These are phyloP conservation scores for Capra hircus DNA, from an alignment of 2,113 vertebrate genomes.

Conservation along the genomic window DNA sequence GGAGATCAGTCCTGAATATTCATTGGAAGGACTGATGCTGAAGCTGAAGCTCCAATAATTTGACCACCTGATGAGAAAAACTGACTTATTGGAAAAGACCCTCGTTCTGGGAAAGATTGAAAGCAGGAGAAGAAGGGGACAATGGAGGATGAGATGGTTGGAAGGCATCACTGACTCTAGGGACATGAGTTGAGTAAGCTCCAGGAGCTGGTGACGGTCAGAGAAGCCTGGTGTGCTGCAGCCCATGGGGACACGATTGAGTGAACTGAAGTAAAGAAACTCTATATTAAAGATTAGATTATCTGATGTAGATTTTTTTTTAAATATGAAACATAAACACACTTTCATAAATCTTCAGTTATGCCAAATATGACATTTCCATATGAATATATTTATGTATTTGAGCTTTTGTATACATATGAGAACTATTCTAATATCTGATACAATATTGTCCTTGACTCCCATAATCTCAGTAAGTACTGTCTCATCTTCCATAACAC, in stretches of 20 bases:
- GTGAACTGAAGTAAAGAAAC: background rate
- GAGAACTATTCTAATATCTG: background rate
- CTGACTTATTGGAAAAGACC: background rate
- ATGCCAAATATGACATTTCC: background rate
- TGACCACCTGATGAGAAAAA: background rate
- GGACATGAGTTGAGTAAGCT: background rate
- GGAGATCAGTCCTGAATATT: background rate
- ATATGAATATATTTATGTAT: background rate
- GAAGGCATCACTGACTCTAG: background rate
- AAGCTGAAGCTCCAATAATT: background rate
- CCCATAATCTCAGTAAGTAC: background rate
- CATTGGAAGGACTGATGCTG: background rate
- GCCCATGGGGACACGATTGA: rapidly evolving
- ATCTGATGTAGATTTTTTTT: background rate
- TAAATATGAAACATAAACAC: background rate
- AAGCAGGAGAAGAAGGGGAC: background rate
- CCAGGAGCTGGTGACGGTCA: background rate
- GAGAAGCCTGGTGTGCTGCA: background rate
- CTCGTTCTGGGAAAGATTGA: background rate
- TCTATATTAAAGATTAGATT: background rate
- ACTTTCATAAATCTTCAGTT: background rate
- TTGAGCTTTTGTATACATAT: background rate
- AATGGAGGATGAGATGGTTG: background rate
- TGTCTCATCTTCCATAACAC: background rate
- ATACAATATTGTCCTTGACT: background rate